Evolutionary conservation across 2,797 vertebrate species (phyloP).

Genomic region (Esox lucius): DNA sequence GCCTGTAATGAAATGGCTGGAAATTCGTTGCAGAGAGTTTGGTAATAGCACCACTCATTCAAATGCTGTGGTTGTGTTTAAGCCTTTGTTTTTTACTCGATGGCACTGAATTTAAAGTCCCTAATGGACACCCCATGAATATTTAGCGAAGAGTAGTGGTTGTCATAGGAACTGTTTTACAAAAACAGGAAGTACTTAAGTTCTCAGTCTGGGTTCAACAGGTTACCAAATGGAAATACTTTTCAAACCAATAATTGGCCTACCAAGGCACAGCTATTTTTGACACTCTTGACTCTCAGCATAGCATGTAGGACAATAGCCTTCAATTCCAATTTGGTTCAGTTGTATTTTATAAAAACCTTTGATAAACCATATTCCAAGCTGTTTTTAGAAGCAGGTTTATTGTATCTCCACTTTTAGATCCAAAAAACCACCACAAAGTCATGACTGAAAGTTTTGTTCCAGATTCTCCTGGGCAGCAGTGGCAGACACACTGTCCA

Average conservation of each 20-base stretch:
- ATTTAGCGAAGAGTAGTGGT: slow-evolving; percentile 36
- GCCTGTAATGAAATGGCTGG: slow-evolving; percentile 36
- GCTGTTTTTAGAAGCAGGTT: not conserved
- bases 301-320: not conserved
- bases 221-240: slow-evolving; percentile 8
- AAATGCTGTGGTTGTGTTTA: slow-evolving; percentile 35
- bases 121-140: slow-evolving; percentile 43
- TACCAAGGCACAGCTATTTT: slow-evolving; percentile 1
- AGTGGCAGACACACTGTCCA: slow-evolving; percentile 23
- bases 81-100: slow-evolving; percentile 34
- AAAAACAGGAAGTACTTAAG: slow-evolving; percentile 37
- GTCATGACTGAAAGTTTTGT: not conserved
- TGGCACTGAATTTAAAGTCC: slow-evolving; percentile 36
- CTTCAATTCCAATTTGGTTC: not conserved
- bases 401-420: not conserved
- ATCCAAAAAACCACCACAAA: too few relatives aligned
- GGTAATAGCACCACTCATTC: slow-evolving; percentile 11
- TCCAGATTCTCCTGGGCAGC: not conserved
- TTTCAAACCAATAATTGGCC: slow-evolving; percentile 40
- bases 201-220: slow-evolving; percentile 28
- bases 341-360: not conserved
- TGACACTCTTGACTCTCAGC: not conserved
- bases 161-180: slow-evolving; percentile 16
- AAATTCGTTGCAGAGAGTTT: slow-evolving; percentile 36
- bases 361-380: not conserved